phyloP scores from a whole-genome alignment of 2,113 vertebrate genomes.

The Struthidea cinerea region DNA sequence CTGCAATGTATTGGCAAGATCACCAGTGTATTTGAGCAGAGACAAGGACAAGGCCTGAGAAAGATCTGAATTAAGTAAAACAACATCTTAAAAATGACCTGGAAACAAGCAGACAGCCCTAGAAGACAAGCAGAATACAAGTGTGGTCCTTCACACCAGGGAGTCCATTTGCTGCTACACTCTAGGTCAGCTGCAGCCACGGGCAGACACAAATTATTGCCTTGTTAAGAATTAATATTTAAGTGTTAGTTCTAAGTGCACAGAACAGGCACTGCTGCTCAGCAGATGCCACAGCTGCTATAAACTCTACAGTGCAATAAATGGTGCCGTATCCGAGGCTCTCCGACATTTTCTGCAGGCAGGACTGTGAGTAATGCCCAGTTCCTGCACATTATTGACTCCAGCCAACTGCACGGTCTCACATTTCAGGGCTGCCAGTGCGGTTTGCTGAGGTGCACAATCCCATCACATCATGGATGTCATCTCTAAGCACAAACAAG shows the following conservation, averaged over 20 bases:
- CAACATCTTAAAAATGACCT: not conserved
- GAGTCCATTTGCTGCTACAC: not conserved
- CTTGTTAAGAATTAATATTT: not conserved
- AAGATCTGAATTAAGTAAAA: not conserved
- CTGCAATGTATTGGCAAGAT: not conserved
- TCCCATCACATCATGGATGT: rapidly evolving
- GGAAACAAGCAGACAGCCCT: not conserved
- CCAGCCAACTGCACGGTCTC: not conserved
- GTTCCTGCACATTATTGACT: not conserved
- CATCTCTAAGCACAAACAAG: not conserved
- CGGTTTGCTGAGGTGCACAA: not conserved
- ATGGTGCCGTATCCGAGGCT: rapidly evolving
- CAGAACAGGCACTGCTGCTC: not conserved
- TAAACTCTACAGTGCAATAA: not conserved
- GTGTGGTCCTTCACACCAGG: rapidly evolving
- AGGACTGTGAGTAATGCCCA: not conserved
- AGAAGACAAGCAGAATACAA: not conserved
- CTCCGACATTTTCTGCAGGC: not conserved
- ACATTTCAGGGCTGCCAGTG: not conserved
- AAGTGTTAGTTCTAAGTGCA: not conserved
- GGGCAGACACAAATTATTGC: not conserved
- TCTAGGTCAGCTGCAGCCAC: not conserved
- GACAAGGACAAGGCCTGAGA: not conserved
- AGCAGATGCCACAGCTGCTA: not conserved
- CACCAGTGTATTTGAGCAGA: not conserved